Conservation (phyloP, 2,113 vertebrate genomes). For the Callaeas wilsoni region DNA sequence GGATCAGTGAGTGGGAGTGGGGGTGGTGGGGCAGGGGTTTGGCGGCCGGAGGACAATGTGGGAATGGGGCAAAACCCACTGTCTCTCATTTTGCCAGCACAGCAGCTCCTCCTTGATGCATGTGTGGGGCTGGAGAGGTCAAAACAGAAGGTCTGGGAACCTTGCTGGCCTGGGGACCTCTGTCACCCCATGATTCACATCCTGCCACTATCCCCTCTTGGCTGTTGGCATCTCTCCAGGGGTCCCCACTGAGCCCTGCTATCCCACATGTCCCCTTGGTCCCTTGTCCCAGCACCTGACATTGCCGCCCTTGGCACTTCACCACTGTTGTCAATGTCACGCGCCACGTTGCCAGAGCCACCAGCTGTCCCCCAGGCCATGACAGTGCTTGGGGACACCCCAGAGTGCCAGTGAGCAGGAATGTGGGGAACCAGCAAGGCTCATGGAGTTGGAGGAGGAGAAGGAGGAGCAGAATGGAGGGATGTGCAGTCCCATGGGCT, state of each 20-base stretch:
- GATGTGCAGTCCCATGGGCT: neutral
- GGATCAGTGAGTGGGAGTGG: neutral
- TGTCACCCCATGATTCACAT: rapidly evolving
- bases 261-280: neutral
- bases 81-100: neutral
- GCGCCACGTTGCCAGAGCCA: neutral
- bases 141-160: neutral
- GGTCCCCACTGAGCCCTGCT: neutral
- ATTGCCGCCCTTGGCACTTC: rapidly evolving
- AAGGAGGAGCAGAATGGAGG: neutral
- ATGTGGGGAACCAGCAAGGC: neutral
- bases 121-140: neutral
- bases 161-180: neutral
- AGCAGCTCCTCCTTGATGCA: rapidly evolving
- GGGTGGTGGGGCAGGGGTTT: neutral
- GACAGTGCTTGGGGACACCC: neutral
- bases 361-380: neutral
- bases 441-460: neutral
- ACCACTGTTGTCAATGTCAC: neutral
- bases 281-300: neutral
- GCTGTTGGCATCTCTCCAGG: neutral
- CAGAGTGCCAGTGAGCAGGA: neutral
- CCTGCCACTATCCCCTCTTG: neutral
- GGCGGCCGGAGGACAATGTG: rapidly evolving
- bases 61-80: neutral